Conservation (phyloP, 2,113 vertebrate species). For the Platanista minor region DNA sequence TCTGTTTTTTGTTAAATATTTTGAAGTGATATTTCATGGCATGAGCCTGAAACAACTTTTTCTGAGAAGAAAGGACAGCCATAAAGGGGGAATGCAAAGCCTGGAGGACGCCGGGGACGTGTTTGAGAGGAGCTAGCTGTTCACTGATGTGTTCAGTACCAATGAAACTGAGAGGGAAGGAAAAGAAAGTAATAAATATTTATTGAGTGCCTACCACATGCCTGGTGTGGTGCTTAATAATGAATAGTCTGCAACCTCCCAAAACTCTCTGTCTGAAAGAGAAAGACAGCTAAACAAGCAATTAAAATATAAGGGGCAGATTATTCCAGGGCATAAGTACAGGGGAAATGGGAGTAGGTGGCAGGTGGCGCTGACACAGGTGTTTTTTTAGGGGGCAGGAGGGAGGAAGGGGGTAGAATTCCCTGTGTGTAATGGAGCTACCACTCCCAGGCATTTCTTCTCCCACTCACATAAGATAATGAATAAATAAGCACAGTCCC, state of each 20-base stretch:
- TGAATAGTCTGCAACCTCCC: neutral
- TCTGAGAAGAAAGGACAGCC: neutral
- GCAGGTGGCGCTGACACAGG: neutral
- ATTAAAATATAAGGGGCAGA: neutral
- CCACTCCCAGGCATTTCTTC: neutral
- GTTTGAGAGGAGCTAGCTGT: neutral
- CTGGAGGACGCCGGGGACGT: neutral
- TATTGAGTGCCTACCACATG: neutral
- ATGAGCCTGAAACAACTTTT: conserved; percentile 28
- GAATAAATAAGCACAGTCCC: neutral
- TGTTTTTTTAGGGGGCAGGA: neutral
- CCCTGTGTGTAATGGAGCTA: rapidly evolving
- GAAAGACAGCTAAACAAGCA: neutral
- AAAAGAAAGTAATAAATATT: conserved; percentile 14
- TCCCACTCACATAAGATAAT: neutral
- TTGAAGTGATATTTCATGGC: conserved; percentile 39
- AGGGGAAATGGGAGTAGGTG: neutral
- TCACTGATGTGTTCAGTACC: neutral
- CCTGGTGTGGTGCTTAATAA: neutral
- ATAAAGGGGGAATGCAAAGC: neutral
- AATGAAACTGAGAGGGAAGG: neutral
- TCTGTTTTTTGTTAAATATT: conserved; percentile 57
- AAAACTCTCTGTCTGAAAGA: neutral
- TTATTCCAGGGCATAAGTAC: neutral
- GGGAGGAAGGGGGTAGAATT: neutral